Evolutionary conservation across 2,113 vertebrate genomes (phyloP).

Genomic region (Melierax canorus): DNA sequence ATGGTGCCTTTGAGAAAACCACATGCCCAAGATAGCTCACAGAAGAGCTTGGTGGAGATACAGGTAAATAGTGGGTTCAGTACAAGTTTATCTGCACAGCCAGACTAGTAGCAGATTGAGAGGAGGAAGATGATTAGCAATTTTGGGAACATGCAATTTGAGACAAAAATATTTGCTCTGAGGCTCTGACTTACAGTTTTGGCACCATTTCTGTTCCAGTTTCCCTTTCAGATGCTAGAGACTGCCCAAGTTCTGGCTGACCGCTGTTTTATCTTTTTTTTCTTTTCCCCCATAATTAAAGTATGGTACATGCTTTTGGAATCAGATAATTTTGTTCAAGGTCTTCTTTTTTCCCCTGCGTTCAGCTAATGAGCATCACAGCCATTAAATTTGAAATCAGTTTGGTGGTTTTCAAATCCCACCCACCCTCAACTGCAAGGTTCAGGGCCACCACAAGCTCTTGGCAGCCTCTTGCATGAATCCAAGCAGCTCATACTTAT

Average conservation of each 20-base stretch:
- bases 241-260: not conserved
- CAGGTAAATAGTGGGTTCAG: not conserved
- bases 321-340: not conserved
- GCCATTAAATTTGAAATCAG: not conserved
- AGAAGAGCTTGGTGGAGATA: not conserved
- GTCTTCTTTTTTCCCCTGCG: not conserved
- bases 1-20: not conserved
- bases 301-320: not conserved
- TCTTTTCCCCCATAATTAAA: not conserved
- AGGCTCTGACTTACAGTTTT: not conserved
- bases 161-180: slow-evolving; percentile 15
- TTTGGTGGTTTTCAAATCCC: not conserved
- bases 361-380: not conserved
- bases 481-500: not conserved
- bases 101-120: not conserved
- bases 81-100: not conserved
- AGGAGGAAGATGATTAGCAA: not conserved
- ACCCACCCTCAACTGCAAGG: not conserved
- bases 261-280: not conserved
- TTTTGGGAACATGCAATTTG: not conserved
- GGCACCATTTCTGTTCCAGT: not conserved
- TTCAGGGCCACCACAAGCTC: not conserved
- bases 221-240: not conserved
- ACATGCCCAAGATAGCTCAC: not conserved
- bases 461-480: not conserved